Base-by-base conservation (phyloP, 2,797 vertebrate genomes). In the Sebastolobus altivelis region DNA sequence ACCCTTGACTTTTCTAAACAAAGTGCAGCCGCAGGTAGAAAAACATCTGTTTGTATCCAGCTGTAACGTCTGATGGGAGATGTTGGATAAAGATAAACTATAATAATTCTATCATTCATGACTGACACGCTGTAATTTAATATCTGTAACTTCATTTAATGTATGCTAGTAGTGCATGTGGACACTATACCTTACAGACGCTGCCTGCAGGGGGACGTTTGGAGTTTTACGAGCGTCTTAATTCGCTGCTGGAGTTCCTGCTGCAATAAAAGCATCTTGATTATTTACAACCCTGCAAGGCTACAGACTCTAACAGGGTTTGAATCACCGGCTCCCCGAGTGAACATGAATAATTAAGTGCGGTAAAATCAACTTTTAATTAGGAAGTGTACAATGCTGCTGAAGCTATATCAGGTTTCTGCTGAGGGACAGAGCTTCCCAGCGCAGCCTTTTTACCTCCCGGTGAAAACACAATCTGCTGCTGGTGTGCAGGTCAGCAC, bases 321-420 rank as follows among this genome's bases (percentile, higher is more conserved):
- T 43, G 55, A 79, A 20, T 38, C 65, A 54, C 33, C 62, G 6
- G 40, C 61, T 60, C 87, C 43, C 31, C 73, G 9, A 71, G 62
- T 67, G 56, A 68, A 40, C 37, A 2, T 35, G 3, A 18, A 37
- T 33, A 60, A 46, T 27, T n/a, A 52, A 43, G 62, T 75, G 11
- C 5, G 13, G 37, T 52, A 58, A 76, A 75, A 76, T 78, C 52
- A 38, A 69, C 79, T 72, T 84, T 81, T 84, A 79, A 84, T 87
- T 79, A 60, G 11, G 18, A 25, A 9, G 25, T 11, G 37, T 18
- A 18, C 11, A 18, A 6, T 54, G 54, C 10, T 54, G 38, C 55
- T 58, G 55, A 22, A 49, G 54, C 46, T 38, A 4, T n/a, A 8
- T 72, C 20, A 33, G 37, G 2, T 58, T 49, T 54, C 55, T 33